Percentiles rank a stretch among this genome's conserved stretches.
Conservation (phyloP, 2,797 vertebrate species). For the Allobates femoralis region DNA sequence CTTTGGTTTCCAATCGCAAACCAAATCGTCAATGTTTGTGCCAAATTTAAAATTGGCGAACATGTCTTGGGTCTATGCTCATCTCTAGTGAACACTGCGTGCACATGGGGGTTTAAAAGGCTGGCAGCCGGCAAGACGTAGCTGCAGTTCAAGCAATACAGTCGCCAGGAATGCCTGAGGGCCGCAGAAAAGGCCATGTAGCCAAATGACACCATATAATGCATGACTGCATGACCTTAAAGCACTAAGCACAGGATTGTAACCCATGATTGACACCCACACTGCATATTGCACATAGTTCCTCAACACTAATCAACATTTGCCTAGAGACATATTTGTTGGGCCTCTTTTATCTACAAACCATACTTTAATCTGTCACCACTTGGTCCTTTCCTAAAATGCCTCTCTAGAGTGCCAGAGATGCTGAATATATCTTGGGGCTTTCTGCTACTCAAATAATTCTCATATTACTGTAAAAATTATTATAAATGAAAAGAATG, state of each 20-base stretch:
- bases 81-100: too few species aligned
- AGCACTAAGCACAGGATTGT: neutral
- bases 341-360: conserved; percentile 55
- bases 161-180: too few species aligned
- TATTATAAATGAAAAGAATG: neutral
- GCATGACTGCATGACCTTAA: neutral
- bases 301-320: conserved; percentile 51
- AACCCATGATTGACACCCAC: conserved; percentile 30
- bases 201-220: neutral
- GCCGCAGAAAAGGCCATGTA: too few species aligned
- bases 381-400: conserved; percentile 47
- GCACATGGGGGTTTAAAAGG: too few species aligned
- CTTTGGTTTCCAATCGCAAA: too few species aligned
- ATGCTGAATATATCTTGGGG: neutral
- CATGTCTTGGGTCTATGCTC: too few species aligned
- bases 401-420: conserved; percentile 21
- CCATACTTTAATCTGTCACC: conserved; percentile 50
- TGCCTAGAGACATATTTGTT: conserved; percentile 60
- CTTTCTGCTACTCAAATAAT: neutral
- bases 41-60: too few species aligned
- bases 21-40: too few species aligned
- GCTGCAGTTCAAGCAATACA: too few species aligned
- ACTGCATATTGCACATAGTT: conserved; percentile 31
- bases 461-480: neutral
- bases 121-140: too few species aligned